These are phyloP conservation scores for Apocrypta bakeri DNA, from an alignment of 1,140 invertebrate species.

Conservation along the genomic window DNA sequence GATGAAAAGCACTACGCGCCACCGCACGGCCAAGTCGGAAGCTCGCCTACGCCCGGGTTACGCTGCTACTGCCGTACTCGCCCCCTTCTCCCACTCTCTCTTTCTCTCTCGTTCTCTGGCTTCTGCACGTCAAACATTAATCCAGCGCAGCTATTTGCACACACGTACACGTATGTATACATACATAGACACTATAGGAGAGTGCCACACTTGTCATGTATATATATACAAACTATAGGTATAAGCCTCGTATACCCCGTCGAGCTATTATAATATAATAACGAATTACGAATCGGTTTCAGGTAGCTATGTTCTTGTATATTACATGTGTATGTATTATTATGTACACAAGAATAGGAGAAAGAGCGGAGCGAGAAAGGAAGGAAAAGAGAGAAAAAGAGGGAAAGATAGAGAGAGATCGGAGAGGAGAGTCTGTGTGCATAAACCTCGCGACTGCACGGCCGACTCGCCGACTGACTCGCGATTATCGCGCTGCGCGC, in stretches of 20 bases:
- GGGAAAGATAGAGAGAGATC: too few relatives aligned
- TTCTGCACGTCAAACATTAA: not conserved
- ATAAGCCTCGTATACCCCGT: too few relatives aligned
- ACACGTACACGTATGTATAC: not conserved
- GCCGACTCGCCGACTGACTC: constrained; percentile 35
- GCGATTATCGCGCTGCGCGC: constrained; percentile 14
- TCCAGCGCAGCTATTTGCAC: not conserved
- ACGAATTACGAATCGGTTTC: too few relatives aligned
- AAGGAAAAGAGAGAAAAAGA: too few relatives aligned
- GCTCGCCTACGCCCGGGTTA: constrained; percentile 68
- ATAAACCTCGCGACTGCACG: constrained; percentile 31
- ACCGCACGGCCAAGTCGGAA: constrained; percentile 67
- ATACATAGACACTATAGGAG: not conserved
- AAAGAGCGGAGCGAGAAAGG: too few relatives aligned
- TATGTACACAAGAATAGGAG: too few relatives aligned
- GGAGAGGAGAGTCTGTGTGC: not conserved
- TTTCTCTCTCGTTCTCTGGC: too few relatives aligned
- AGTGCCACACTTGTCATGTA: too few relatives aligned
- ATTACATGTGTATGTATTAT: too few relatives aligned
- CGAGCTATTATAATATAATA: too few relatives aligned
- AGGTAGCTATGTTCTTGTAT: too few relatives aligned
- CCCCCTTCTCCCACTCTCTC: constrained; percentile 43
- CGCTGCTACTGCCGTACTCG: not conserved
- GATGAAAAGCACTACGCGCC: constrained; percentile 62
- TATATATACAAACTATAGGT: too few relatives aligned